Evolutionary conservation across 2,888 invertebrate species (phyloP).

Genomic region (Bimastos eiseni): DNA sequence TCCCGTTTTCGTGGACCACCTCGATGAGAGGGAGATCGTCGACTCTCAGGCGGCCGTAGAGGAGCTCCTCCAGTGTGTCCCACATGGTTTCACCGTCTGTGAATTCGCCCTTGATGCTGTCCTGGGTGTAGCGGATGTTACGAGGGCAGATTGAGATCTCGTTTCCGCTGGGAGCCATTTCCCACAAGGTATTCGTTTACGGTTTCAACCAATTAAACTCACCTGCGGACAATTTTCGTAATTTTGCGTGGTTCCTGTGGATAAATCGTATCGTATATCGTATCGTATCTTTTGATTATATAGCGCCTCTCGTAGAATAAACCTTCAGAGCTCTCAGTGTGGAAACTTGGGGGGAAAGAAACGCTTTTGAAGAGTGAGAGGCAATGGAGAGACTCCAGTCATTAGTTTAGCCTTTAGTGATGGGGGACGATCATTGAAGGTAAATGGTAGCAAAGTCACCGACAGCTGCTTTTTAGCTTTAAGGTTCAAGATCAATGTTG

Average conservation of each 20-base stretch:
- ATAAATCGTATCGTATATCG: too few species aligned
- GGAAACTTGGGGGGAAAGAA: too few species aligned
- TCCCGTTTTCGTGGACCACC: background rate
- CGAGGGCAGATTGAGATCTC: background rate
- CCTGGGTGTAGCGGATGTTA: constrained; percentile 17
- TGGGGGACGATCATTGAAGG: too few species aligned
- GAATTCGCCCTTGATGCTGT: constrained; percentile 18
- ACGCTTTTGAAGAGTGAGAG: too few species aligned
- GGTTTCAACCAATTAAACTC: background rate
- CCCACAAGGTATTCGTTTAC: background rate
- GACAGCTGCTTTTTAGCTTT: too few species aligned
- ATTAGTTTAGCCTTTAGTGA: too few species aligned
- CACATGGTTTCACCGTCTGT: background rate
- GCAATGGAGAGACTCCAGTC: too few species aligned
- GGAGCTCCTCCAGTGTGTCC: background rate
- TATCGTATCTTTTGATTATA: too few species aligned
- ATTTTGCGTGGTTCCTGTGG: background rate
- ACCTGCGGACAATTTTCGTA: background rate
- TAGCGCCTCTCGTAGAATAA: too few species aligned
- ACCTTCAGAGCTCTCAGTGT: too few species aligned
- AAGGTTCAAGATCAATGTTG: too few species aligned
- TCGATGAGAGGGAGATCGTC: background rate
- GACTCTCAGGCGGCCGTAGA: background rate
- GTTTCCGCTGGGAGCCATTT: background rate
- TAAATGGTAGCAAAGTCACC: too few species aligned